These are phyloP conservation scores for Halictus ligatus DNA, from an alignment of 2,888 invertebrate species.

Conservation along the genomic window DNA sequence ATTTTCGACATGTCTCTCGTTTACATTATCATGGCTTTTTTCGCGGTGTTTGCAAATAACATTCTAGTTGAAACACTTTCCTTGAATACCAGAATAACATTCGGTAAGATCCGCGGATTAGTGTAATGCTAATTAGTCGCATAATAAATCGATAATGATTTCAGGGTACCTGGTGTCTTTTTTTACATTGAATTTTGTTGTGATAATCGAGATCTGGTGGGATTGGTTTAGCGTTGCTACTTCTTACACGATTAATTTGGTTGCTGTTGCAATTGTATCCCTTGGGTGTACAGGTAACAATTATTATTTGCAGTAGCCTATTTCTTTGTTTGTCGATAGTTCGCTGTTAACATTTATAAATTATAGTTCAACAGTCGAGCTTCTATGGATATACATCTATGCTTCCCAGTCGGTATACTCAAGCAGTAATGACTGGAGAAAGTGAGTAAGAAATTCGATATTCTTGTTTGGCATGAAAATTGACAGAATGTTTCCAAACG, in stretches of 20 bases:
- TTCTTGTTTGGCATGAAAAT: neutral
- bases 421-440: slow-evolving; percentile 98
- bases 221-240: slow-evolving; percentile 91
- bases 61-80: slow-evolving; percentile 92
- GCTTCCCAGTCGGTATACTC: slow-evolving; percentile 95
- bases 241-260: slow-evolving; percentile 93
- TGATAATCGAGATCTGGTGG: slow-evolving; percentile 94
- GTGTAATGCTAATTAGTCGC: neutral
- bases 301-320: neutral
- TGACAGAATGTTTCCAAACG: neutral
- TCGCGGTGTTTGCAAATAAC: slow-evolving; percentile 94
- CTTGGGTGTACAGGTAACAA: slow-evolving; percentile 92
- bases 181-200: slow-evolving; percentile 92
- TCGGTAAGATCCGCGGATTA: slow-evolving; percentile 86
- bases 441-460: slow-evolving; percentile 86
- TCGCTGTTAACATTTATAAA: neutral
- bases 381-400: slow-evolving; percentile 97
- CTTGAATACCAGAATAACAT: slow-evolving; percentile 93
- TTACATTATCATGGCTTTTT: slow-evolving; percentile 95
- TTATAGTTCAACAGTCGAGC: slow-evolving; percentile 94
- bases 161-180: slow-evolving; percentile 93
- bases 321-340: neutral
- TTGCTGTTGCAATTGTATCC: slow-evolving; percentile 94
- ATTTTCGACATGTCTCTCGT: slow-evolving; percentile 97
- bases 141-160: neutral